Conservation (phyloP, 2,113 vertebrate species). For the Numida meleagris region DNA sequence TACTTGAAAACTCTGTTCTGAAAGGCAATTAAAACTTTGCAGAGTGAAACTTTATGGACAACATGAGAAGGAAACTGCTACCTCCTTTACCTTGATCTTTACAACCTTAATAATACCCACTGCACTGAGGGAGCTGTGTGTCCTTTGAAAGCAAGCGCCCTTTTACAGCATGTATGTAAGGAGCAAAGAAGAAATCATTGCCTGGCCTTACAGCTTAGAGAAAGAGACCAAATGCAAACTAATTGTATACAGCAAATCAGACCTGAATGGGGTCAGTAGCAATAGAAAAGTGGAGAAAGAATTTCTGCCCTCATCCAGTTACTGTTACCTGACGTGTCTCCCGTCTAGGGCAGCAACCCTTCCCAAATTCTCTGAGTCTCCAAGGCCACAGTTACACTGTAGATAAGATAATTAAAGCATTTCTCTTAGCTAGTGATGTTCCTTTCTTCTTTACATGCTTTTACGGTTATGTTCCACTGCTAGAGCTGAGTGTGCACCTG, state of each 20-base stretch:
- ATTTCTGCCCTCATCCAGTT: not conserved
- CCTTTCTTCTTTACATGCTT: not conserved
- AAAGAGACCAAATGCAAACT: not conserved
- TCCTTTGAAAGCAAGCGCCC: not conserved
- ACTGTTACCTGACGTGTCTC: not conserved
- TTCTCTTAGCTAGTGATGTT: not conserved
- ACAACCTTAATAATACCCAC: not conserved
- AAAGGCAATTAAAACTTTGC: constrained; percentile 42
- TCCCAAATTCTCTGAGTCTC: not conserved
- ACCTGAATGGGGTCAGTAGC: not conserved
- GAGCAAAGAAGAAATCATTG: not conserved
- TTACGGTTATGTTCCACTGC: not conserved
- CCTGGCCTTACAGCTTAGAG: not conserved
- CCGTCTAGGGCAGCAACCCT: not conserved
- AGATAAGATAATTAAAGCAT: not conserved
- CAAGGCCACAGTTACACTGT: not conserved
- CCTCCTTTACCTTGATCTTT: constrained; percentile 8
- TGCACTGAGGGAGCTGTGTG: not conserved
- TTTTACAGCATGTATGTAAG: not conserved
- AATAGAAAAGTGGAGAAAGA: not conserved
- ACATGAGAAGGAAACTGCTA: not conserved
- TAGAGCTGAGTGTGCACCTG: not conserved
- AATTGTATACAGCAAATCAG: constrained; percentile 21
- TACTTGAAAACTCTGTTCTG: not conserved
- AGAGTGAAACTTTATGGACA: not conserved